Evolutionary conservation across 2,888 invertebrate species (phyloP), one percentile per base, ranked within the genome.

Genomic region (Dinocampus coccinellae): DNA sequence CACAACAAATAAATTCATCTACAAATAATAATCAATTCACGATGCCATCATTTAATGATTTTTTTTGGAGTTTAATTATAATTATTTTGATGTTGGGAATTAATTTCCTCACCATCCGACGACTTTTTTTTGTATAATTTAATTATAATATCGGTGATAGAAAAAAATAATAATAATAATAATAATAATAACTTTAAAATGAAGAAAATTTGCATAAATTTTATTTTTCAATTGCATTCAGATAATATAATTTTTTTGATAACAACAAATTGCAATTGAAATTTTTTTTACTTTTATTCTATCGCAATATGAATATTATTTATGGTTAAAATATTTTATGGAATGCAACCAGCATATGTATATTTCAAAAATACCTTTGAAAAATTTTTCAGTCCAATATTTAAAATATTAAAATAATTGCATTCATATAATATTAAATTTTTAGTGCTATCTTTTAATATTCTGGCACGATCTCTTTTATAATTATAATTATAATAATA

Each of bases 61-160:
- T 88, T 75, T 83, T 89, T 76, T 90, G 90, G 89, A 89, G 85
- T 77, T 85, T 88, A 53, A 83, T 89, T 10, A 89, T 90, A 69
- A 88, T 88, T 81, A 83, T 87, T 10, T 83, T 90, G 72, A 76
- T 89, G 63, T 85, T 86, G 1, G 86, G 89, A 53, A 90, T 90
- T 76, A 84, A 86, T 70, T 77, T 89, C 34, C 84, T 90, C 47
- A 82, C 90, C 70, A 82, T 90, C 53, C 84, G 90, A 83, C 84
- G 90, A 83, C 75, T 89, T 72, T 89, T 90, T 83, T 87, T 89
- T 75, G 80, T 89, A 76, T 89, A 87, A 83, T 65, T 55, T 66
- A 20, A 16, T 36, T n/a, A 57, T 42, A 26, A 58, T 34, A 22
- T n/a, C 16, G 26, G 26, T 69, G 62, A 52, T 52, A 52, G 52